Evolutionary conservation across 1,140 invertebrate species (phyloP), one percentile per base, ranked within the genome.

Genomic region (Neodiprion lecontei): DNA sequence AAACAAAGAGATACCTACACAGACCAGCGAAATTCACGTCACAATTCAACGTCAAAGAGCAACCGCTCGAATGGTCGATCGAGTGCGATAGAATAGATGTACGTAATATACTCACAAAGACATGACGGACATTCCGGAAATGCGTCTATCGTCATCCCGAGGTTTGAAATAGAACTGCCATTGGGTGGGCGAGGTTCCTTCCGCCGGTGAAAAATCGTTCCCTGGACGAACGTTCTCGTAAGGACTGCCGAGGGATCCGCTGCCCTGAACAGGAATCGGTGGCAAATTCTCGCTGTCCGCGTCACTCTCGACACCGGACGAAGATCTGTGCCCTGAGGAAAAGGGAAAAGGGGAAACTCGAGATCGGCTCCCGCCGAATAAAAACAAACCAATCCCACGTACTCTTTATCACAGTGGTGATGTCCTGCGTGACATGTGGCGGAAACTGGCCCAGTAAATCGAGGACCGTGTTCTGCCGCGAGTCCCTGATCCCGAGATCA

Each of bases 401-500:
- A 97, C 96, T 93, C 90, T 94, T 93, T 80, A 98, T 95, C 75
- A 97, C 92, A 78, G 92, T 91, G 73, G 93, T 93, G 76, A 97
- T 96, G 79, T 92, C 94, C 79, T 95, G 93, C 1, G 95, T 95
- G n/a, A 96, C 95, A 79, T 96, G 93, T 28, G 95, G 93, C 66
- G 96, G 95, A 85, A 97, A 95, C 83, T 96, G 94, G 70, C 93
- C 92, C 1, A 98, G 90, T 49, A 98, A 91, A 83, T 98, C 96
- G 69, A 96, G 90, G 2, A 97, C 97, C 10, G 96, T 98, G 85
- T 94, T 93, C 75, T 94, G 93, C 73, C 93, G 91, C 14, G 91
- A 91, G 83, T 98, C 95, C 11, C 93, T 90, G 66, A 95, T 93
- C 73, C 92, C 91, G 12, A 96, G 89, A 87, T 98, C 95, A 28